Percentiles rank a stretch among this genome's conserved stretches.
These are phyloP conservation scores for Mycetomoellerius zeteki DNA, from an alignment of 1,140 invertebrate genomes.

Conservation along the genomic window DNA sequence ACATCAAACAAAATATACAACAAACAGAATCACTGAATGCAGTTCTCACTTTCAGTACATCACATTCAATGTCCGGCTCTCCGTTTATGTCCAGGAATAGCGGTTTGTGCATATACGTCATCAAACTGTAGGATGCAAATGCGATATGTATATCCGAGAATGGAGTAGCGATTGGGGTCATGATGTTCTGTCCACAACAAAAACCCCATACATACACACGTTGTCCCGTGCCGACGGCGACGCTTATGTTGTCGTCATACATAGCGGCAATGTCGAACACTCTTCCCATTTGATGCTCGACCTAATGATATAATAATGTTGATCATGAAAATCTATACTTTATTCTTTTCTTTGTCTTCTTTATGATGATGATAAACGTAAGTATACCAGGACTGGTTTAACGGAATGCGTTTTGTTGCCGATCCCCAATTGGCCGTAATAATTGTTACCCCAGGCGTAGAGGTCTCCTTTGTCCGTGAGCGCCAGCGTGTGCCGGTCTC, in stretches of 20 bases:
- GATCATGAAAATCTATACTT: background rate
- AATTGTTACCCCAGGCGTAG: conserved; percentile 91
- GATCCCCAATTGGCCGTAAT: conserved; percentile 89
- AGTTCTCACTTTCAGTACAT: conserved; percentile 86
- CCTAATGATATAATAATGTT: conserved; percentile 44
- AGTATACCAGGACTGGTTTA: conserved; percentile 12
- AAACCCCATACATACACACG: conserved; percentile 91
- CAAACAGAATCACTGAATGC: conserved; percentile 90
- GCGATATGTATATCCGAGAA: conserved; percentile 89
- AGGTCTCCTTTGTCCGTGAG: conserved; percentile 89
- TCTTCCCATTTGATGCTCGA: conserved; percentile 83
- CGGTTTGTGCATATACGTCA: conserved; percentile 89
- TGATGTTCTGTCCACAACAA: conserved; percentile 89
- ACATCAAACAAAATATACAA: conserved; percentile 83
- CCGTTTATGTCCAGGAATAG: conserved; percentile 87
- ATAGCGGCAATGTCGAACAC: conserved; percentile 89
- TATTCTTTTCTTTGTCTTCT: background rate
- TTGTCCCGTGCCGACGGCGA: conserved; percentile 89
- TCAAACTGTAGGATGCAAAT: conserved; percentile 89
- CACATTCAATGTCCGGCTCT: conserved; percentile 84
- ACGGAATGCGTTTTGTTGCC: conserved; percentile 85
- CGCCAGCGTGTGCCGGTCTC: conserved; percentile 90
- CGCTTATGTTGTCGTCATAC: conserved; percentile 89
- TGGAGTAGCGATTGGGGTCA: conserved; percentile 86
- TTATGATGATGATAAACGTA: background rate